These are phyloP conservation scores for Aphelenchoides avenae DNA, from an alignment of 1,140 invertebrate species.

Conservation along the genomic window DNA sequence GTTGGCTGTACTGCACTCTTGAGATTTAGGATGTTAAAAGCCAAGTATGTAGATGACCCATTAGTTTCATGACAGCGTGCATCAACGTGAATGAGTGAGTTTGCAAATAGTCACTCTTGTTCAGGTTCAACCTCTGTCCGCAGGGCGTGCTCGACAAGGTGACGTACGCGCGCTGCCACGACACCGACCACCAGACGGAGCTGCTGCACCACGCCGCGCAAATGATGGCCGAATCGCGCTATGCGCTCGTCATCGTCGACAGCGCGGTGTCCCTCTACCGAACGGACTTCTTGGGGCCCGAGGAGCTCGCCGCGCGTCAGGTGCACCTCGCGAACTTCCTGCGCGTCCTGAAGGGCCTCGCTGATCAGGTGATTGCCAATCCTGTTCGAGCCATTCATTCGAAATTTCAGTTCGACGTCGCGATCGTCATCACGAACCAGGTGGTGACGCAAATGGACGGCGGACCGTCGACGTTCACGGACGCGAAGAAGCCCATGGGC, in stretches of 20 bases:
- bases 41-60: too few relatives aligned
- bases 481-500: conserved; percentile 97
- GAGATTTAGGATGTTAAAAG: too few relatives aligned
- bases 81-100: too few relatives aligned
- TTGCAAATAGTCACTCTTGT: too few relatives aligned
- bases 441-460: conserved; percentile 98
- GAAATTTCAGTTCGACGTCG: conserved; percentile 92
- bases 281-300: conserved; percentile 91
- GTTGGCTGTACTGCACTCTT: too few relatives aligned
- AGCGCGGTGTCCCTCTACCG: conserved; percentile 91
- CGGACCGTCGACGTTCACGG: conserved; percentile 80
- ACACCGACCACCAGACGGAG: conserved; percentile 91
- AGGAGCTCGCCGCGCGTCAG: conserved; percentile 86
- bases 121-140: conserved; percentile 75
- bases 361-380: too few relatives aligned
- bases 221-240: conserved; percentile 96
- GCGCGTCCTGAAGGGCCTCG: conserved; percentile 79
- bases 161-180: conserved; percentile 88
- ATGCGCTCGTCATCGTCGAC: conserved; percentile 89
- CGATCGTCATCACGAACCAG: conserved; percentile 96
- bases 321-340: conserved; percentile 88
- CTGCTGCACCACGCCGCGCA: conserved; percentile 83
- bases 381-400: too few relatives aligned
- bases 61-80: too few relatives aligned
- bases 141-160: conserved; percentile 91